Base-by-base conservation (phyloP, 2,797 vertebrate genomes). In the Chelon labrosus region DNA sequence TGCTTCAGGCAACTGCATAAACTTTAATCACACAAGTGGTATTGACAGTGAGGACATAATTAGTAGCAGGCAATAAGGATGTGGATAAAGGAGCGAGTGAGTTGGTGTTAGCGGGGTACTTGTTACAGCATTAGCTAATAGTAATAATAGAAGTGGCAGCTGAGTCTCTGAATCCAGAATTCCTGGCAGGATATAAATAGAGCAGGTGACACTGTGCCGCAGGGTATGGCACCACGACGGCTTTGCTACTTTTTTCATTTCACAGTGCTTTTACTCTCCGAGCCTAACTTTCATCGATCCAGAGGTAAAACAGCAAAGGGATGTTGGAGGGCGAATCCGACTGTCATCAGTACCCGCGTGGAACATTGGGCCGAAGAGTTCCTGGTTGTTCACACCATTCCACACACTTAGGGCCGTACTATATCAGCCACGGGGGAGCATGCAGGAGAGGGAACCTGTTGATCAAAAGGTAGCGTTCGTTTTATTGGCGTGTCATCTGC, bases 121-220 rank as follows among this genome's bases (percentile, higher is more conserved):
- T 88, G 82, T 92, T 88, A 89, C 92, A 85, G 88, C 82, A 90
- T 92, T 93, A 92, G 88, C 89, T 93, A 94, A 93, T 91, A 91
- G 91, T 91, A 94, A 93, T 88, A 93, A 93, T 93, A 93, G 92
- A 91, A 85, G 86, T 85, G 82, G 89, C 93, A 94, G 93, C 93
- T 95, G 94, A 91, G 91, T 92, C 88, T 86, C 81, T 89, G 92
- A 90, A 93, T 91, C 86, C 90, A 82, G 89, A 90, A 91, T 91
- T 93, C 90, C 85, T 88, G 31, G 1, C 10, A 6, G 74, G 88
- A 72, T 93, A 94, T 86, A 94, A 93, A 94, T 94, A 95, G 86
- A 75, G 73, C 80, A 88, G 87, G 88, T 90, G 85, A 85, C 85
- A 87, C 73, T 77, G 73, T 39, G 81, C 82, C 67, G 86, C 77